These are phyloP conservation scores for Vandiemenella viatica DNA, from an alignment of 2,888 invertebrate species.

Conservation along the genomic window DNA sequence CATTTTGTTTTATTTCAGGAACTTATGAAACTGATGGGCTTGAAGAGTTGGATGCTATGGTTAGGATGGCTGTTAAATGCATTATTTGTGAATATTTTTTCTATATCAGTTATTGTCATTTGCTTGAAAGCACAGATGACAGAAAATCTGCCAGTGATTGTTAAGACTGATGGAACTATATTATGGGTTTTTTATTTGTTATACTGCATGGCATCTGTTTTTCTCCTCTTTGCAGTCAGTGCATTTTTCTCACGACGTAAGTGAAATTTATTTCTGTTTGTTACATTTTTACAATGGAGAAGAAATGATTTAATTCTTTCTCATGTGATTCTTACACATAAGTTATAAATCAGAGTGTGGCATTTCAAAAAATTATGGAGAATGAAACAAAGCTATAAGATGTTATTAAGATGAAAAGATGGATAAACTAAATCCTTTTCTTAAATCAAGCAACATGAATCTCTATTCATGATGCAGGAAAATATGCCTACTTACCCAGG, in stretches of 20 bases:
- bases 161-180: slow-evolving; percentile 11
- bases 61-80: slow-evolving; percentile 34
- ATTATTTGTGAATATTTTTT: slow-evolving; percentile 25
- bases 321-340: too few species aligned
- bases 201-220: slow-evolving; percentile 27
- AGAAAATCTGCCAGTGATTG: slow-evolving; percentile 19
- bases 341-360: too few species aligned
- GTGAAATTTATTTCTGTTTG: too few species aligned
- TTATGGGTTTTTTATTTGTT: slow-evolving; percentile 26
- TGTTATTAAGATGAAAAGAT: too few species aligned
- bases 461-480: too few species aligned
- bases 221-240: slow-evolving; percentile 29
- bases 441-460: too few species aligned
- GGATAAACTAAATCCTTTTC: too few species aligned
- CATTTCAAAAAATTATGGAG: too few species aligned
- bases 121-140: slow-evolving; percentile 22
- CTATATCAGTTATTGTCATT: slow-evolving; percentile 26
- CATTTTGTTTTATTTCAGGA: slow-evolving; percentile 26
- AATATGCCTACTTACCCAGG: too few species aligned
- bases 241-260: slow-evolving; percentile 31
- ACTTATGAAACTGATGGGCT: slow-evolving; percentile 40
- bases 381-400: too few species aligned
- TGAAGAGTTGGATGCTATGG: slow-evolving; percentile 36
- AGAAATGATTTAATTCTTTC: too few species aligned
- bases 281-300: too few species aligned